Evolutionary conservation across 2,888 invertebrate species (phyloP).

Genomic region (Brachypalpus laphriformis): DNA sequence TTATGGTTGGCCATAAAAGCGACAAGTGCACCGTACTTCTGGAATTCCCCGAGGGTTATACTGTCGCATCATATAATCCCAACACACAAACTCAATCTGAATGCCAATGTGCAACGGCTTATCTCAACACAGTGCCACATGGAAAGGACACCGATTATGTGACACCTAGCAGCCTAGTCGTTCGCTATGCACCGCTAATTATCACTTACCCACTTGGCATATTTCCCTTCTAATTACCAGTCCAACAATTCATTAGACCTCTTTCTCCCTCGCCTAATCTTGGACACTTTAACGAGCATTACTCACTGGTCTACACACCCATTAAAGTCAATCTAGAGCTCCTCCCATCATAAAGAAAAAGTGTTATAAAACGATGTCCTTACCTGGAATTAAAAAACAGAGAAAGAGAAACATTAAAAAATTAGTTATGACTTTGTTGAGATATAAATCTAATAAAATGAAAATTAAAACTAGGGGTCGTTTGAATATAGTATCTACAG

Average conservation of each 20-base stretch:
- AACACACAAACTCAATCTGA: background rate
- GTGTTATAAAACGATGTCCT: conserved; percentile 40
- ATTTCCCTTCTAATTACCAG: conserved; percentile 25
- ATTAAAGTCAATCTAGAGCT: conserved; percentile 50
- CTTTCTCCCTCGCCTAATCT: conserved; percentile 35
- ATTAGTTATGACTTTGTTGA: conserved; percentile 57
- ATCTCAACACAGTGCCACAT: background rate
- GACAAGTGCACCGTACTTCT: conserved; percentile 47
- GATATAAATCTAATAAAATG: conserved; percentile 54
- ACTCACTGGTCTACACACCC: conserved; percentile 51
- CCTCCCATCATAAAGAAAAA: conserved; percentile 14
- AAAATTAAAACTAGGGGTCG: conserved; percentile 42
- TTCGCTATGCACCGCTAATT: conserved; percentile 16
- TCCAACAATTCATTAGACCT: conserved; percentile 42
- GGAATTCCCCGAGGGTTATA: conserved; percentile 44
- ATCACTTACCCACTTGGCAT: conserved; percentile 20
- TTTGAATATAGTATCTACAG: conserved; percentile 5
- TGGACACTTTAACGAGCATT: conserved; percentile 56
- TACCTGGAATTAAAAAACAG: conserved; percentile 60
- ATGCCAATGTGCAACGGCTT: background rate
- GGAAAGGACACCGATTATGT: background rate
- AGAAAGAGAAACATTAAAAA: conserved; percentile 46
- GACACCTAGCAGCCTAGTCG: conserved; percentile 15
- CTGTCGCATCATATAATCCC: background rate
- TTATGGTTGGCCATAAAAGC: conserved; percentile 42